Conservation (phyloP, 2,113 vertebrate genomes). For the Aptenodytes forsteri region DNA sequence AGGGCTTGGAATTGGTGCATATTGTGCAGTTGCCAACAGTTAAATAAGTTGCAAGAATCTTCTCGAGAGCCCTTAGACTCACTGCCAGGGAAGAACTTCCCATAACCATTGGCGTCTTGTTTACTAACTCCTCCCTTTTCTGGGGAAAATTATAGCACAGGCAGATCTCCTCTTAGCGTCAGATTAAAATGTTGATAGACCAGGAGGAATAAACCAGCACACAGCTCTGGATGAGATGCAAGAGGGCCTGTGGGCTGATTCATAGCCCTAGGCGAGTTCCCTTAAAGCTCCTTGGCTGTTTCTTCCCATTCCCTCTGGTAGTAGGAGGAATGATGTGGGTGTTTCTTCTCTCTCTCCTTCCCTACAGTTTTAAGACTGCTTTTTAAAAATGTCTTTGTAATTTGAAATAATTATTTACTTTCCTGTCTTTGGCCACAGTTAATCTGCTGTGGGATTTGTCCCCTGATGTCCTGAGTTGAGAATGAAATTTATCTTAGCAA, state of each 20-base stretch:
- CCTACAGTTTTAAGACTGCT: neutral
- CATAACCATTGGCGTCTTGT: neutral
- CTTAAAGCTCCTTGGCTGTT: neutral
- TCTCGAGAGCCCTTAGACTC: neutral
- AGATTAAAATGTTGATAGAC: neutral
- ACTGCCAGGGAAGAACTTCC: neutral
- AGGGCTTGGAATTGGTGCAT: neutral
- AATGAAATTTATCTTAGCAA: neutral
- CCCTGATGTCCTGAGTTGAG: neutral
- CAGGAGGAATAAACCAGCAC: neutral
- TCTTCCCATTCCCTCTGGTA: neutral
- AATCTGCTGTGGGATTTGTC: neutral
- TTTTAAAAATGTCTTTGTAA: neutral
- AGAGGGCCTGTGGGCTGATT: neutral
- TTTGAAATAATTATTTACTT: conserved; percentile 2
- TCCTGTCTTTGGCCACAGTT: neutral
- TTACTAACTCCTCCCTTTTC: neutral
- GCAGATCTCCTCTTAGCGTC: neutral
- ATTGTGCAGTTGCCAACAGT: neutral
- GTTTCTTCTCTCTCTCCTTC: neutral
- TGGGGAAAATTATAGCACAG: neutral
- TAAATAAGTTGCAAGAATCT: neutral
- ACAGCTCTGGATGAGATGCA: neutral
- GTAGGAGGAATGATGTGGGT: neutral
- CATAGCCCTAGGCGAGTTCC: neutral